Percentiles rank a stretch among this genome's conserved stretches.
phyloP scores from a whole-genome alignment of 2,797 vertebrate genomes.

The Distichodus sexfasciatus region DNA sequence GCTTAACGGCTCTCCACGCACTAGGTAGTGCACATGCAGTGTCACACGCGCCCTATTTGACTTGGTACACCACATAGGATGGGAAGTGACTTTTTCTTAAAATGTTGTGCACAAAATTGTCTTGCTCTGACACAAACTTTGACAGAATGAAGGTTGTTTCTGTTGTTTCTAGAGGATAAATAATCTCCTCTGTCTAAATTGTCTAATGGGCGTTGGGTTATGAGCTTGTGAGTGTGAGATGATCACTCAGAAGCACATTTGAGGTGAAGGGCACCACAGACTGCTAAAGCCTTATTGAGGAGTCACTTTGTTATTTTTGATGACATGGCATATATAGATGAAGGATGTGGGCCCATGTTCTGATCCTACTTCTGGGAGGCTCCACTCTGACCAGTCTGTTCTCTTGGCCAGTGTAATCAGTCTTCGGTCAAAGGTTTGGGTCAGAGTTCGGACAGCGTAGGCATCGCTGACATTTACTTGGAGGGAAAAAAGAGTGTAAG shows the following conservation, averaged over 20 bases:
- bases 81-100: no score
- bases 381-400: background rate
- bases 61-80: no score
- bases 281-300: constrained; percentile 11
- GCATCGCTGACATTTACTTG: background rate
- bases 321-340: background rate
- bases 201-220: no score
- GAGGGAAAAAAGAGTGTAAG: background rate
- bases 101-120: no score
- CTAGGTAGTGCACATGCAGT: no score
- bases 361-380: constrained; percentile 21
- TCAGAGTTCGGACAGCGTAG: background rate
- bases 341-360: background rate
- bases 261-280: background rate
- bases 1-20: no score
- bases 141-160: no score
- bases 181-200: no score
- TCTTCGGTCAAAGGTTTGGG: background rate
- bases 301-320: constrained; percentile 18
- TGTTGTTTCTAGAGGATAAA: no score
- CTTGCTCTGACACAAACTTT: no score
- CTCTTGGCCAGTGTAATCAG: background rate
- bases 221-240: no score
- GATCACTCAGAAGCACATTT: background rate
- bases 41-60: no score